Evolutionary conservation across 2,888 invertebrate genomes (phyloP).

Genomic region (Meghimatium bilineatum): DNA sequence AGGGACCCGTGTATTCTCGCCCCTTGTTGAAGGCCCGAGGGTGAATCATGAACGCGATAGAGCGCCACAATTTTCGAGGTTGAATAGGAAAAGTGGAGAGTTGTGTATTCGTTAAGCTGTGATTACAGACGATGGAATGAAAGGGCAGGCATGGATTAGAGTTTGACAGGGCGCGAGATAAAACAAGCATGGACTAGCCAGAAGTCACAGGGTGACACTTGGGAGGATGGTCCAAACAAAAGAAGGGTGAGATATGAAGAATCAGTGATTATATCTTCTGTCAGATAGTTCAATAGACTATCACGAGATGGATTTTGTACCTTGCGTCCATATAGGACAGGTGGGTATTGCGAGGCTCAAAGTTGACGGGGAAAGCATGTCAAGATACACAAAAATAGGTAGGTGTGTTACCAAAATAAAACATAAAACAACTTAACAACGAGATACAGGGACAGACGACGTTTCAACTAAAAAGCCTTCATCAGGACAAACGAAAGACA

Average conservation of each 20-base stretch:
- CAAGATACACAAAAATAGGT: no score
- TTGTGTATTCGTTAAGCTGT: neutral
- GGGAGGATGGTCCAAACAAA: neutral
- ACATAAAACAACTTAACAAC: no score
- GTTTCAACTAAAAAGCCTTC: no score
- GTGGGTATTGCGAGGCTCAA: neutral
- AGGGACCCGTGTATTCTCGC: neutral
- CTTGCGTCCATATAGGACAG: neutral
- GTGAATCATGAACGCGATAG: neutral
- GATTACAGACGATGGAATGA: neutral
- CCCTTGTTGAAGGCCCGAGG: neutral
- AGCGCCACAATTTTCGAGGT: neutral
- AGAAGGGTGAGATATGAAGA: neutral
- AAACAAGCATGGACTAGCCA: slow-evolving; percentile 7
- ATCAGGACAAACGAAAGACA: no score
- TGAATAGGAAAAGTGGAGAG: neutral
- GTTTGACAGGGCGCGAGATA: neutral
- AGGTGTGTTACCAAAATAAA: no score
- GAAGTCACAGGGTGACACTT: slow-evolving; percentile 16
- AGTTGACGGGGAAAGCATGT: neutral
- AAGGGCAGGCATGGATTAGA: neutral
- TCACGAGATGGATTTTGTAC: neutral
- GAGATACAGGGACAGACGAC: no score
- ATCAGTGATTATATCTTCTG: slow-evolving; percentile 3
- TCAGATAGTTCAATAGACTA: neutral